A percentile compares a stretch with the other conserved stretches of the same genome.
Conservation (phyloP, 1,140 invertebrate species). For the Penaeus vannamei region DNA sequence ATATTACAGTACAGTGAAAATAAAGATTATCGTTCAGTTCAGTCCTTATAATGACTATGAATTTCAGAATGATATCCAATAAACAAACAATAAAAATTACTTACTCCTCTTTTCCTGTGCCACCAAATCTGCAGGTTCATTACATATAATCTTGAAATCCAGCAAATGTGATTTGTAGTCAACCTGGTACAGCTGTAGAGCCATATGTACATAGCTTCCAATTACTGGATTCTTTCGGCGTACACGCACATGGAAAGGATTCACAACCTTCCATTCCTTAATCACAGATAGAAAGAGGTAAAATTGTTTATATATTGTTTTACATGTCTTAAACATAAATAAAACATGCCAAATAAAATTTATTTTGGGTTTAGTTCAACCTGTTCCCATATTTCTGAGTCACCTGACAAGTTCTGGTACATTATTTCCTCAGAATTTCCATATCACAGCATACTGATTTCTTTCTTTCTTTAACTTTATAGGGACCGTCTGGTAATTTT, state of each 20-base stretch:
- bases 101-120: constrained; percentile 40
- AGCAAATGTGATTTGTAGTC: constrained; percentile 97
- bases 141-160: constrained; percentile 95
- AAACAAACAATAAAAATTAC: neutral
- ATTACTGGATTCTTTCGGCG: constrained; percentile 88
- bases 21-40: no score
- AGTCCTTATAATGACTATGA: no score
- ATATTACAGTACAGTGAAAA: no score
- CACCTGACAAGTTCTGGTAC: no score
- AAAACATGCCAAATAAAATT: no score
- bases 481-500: no score
- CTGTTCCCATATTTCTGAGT: no score
- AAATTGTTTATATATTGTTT: neutral
- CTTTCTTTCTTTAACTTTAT: no score
- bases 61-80: no score
- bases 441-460: no score
- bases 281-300: neutral
- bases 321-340: neutral
- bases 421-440: no score
- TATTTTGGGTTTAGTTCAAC: no score
- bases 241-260: constrained; percentile 93
- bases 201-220: constrained; percentile 92
- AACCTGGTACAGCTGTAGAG: constrained; percentile 98
- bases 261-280: constrained; percentile 98
- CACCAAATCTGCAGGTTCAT: constrained; percentile 68